Conservation (phyloP, 2,888 invertebrate genomes). For the Nephrotoma appendiculata region DNA sequence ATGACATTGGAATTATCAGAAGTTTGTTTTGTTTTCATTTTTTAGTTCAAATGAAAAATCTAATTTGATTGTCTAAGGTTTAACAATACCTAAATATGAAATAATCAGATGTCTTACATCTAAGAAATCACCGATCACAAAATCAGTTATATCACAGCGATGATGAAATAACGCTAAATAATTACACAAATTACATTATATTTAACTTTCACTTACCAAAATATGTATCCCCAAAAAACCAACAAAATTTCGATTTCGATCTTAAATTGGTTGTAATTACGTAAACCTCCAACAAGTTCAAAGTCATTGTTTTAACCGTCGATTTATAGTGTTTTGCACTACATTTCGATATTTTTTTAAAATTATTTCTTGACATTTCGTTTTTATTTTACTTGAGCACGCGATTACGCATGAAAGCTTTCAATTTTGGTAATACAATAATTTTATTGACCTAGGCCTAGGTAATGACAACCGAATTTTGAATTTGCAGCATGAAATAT, state of each 20-base stretch:
- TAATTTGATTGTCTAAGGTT: too few relatives aligned
- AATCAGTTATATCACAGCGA: too few relatives aligned
- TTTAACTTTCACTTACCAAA: not conserved
- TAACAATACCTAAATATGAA: too few relatives aligned
- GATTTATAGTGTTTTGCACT: not conserved
- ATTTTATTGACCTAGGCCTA: not conserved
- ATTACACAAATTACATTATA: not conserved
- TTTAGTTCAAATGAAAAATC: too few relatives aligned
- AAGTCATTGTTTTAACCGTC: not conserved
- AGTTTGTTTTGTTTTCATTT: too few relatives aligned
- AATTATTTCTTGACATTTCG: not conserved
- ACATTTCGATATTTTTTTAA: not conserved
- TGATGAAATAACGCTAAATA: not conserved
- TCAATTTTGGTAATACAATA: not conserved
- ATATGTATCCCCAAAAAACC: not conserved
- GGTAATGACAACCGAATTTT: not conserved
- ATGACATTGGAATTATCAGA: too few relatives aligned
- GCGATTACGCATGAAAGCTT: not conserved
- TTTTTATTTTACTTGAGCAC: not conserved
- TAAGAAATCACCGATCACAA: too few relatives aligned
- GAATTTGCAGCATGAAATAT: not conserved
- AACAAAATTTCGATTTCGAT: not conserved
- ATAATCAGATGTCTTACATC: too few relatives aligned
- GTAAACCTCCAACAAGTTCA: not conserved
- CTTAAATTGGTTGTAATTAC: not conserved